phyloP scores from a whole-genome alignment of 2,797 vertebrate species.

The Acipenser transmontanus region DNA sequence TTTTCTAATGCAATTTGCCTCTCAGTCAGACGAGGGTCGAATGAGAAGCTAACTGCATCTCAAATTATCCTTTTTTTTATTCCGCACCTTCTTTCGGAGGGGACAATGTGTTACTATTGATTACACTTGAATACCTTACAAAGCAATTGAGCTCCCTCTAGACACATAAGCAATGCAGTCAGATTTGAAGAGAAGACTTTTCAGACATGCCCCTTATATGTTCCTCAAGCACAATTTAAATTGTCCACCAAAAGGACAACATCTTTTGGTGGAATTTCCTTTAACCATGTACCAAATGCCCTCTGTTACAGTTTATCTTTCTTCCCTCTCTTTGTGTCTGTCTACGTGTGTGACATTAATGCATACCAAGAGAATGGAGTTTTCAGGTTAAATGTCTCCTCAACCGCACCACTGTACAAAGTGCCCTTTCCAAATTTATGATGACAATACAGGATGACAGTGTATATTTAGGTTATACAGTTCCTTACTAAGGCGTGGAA shows the following conservation, averaged over 20 bases:
- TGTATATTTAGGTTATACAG: too few relatives aligned
- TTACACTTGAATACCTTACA: constrained; percentile 11
- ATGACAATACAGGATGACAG: too few relatives aligned
- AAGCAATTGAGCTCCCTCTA: constrained; percentile 3
- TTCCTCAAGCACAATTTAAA: too few relatives aligned
- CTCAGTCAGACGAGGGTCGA: constrained; percentile 84
- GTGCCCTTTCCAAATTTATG: too few relatives aligned
- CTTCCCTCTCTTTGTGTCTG: too few relatives aligned
- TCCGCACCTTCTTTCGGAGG: constrained; percentile 17
- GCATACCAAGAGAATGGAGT: too few relatives aligned
- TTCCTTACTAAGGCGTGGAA: too few relatives aligned
- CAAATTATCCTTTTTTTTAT: constrained; percentile 56
- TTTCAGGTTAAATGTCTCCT: too few relatives aligned
- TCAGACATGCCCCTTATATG: not conserved
- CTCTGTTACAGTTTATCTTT: not conserved
- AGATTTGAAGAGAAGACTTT: constrained; percentile 2
- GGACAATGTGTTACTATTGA: constrained; percentile 17
- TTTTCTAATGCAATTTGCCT: constrained; percentile 94
- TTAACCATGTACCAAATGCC: not conserved
- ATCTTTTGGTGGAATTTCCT: not conserved
- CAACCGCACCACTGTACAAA: too few relatives aligned
- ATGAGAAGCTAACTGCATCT: constrained; percentile 75
- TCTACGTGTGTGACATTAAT: too few relatives aligned
- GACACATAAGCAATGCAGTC: constrained; percentile 7
- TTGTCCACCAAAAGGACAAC: not conserved